Conservation (phyloP, 1,140 invertebrate genomes). For the Palaemon carinicauda region DNA sequence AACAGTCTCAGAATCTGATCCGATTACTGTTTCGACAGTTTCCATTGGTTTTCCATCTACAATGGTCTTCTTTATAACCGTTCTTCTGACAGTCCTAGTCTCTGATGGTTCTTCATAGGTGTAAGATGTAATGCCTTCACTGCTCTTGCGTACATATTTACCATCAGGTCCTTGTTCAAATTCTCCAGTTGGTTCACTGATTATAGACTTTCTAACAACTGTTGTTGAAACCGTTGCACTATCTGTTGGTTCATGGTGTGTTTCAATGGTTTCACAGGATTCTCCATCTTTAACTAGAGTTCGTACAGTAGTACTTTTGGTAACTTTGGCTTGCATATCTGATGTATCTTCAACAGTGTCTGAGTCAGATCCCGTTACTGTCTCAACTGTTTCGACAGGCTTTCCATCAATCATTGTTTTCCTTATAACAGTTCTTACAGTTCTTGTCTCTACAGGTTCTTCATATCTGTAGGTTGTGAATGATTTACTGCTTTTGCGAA, state of each 20-base stretch:
- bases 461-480: not conserved
- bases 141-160: too few species aligned
- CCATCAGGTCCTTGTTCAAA: not conserved
- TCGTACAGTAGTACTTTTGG: not conserved
- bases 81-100: slow-evolving; percentile 9
- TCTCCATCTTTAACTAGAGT: slow-evolving; percentile 14
- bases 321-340: not conserved
- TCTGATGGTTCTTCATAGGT: not conserved
- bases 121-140: not conserved
- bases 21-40: too few species aligned
- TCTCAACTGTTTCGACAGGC: slow-evolving; percentile 5
- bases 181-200: not conserved
- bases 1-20: not conserved
- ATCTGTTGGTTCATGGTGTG: not conserved
- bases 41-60: not conserved
- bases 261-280: not conserved
- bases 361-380: not conserved
- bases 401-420: not conserved
- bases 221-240: not conserved
- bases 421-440: slow-evolving; percentile 7
- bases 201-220: not conserved
- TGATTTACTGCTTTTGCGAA: too few species aligned
- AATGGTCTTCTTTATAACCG: not conserved
- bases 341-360: not conserved
- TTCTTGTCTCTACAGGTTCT: not conserved